phyloP scores from a whole-genome alignment of 1,140 invertebrate genomes.

The Lordiphosa stackelbergi region DNA sequence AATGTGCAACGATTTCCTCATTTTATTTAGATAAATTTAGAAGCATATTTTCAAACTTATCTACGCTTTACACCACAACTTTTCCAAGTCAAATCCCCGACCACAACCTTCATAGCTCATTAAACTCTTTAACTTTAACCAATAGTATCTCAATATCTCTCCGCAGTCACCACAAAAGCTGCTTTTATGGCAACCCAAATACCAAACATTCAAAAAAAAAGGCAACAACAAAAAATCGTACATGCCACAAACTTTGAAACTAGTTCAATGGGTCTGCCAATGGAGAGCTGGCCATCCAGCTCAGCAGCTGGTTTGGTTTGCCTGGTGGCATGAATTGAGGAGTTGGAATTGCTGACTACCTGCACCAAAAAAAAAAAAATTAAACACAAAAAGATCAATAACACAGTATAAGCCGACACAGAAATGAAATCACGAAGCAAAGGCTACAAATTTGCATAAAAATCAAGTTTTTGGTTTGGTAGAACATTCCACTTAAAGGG shows the following conservation, averaged over 20 bases:
- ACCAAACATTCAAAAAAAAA: conserved; percentile 48
- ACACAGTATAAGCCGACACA: conserved; percentile 15
- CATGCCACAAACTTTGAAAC: conserved; percentile 62
- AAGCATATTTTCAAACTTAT: background rate
- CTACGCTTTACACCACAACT: background rate
- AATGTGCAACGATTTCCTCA: too few relatives aligned
- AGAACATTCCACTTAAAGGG: background rate
- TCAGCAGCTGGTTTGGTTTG: conserved; percentile 40
- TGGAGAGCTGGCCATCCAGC: conserved; percentile 44
- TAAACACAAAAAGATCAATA: conserved; percentile 67
- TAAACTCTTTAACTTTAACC: conserved; percentile 36
- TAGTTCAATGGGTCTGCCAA: conserved; percentile 67
- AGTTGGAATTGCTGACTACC: conserved; percentile 37
- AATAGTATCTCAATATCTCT: conserved; percentile 27
- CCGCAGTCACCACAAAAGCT: conserved; percentile 16
- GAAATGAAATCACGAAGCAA: conserved; percentile 51
- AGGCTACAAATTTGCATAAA: conserved; percentile 63
- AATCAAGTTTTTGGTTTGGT: conserved; percentile 52
- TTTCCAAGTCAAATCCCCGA: conserved; percentile 2
- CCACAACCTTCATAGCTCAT: conserved; percentile 59
- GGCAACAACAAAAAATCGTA: conserved; percentile 26
- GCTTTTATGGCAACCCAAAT: conserved; percentile 63
- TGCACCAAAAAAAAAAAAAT: conserved; percentile 42
- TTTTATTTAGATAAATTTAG: background rate
- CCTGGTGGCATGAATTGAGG: conserved; percentile 8